Evolutionary conservation across 2,797 vertebrate species (phyloP).

Genomic region (Agapornis canus): DNA sequence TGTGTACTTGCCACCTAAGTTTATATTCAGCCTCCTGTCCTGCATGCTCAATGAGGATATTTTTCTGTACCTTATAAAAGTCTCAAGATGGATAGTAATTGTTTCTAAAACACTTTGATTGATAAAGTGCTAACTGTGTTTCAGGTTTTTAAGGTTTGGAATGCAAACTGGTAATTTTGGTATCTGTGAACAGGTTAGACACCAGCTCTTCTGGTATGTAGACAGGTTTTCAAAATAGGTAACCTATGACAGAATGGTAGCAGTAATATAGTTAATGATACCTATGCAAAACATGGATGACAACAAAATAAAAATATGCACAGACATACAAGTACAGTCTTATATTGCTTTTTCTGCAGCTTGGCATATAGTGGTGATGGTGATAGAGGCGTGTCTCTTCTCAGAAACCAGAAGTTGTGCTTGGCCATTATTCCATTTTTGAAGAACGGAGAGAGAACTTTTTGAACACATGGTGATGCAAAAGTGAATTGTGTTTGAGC

Average conservation of each 20-base stretch:
- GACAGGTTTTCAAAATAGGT: background rate
- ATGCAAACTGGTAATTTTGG: background rate
- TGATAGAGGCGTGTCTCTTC: background rate
- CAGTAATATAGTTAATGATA: background rate
- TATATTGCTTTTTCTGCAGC: background rate
- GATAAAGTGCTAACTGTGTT: background rate
- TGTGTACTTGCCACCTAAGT: background rate
- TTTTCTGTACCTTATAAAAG: background rate
- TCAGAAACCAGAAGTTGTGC: background rate
- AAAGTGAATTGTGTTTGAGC: background rate
- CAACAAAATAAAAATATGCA: background rate
- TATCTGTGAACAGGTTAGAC: background rate
- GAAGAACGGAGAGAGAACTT: background rate
- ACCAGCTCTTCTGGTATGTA: background rate
- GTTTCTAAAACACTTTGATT: background rate
- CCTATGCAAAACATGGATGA: background rate
- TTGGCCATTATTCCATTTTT: background rate
- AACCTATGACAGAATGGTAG: background rate
- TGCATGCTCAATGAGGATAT: fast-evolving
- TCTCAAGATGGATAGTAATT: background rate
- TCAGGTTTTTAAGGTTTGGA: background rate
- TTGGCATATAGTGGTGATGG: background rate
- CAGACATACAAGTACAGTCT: fast-evolving
- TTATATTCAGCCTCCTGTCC: background rate
- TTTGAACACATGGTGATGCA: background rate